phyloP scores from a whole-genome alignment of 1,140 invertebrate species.

The Lepidurus packardi region DNA sequence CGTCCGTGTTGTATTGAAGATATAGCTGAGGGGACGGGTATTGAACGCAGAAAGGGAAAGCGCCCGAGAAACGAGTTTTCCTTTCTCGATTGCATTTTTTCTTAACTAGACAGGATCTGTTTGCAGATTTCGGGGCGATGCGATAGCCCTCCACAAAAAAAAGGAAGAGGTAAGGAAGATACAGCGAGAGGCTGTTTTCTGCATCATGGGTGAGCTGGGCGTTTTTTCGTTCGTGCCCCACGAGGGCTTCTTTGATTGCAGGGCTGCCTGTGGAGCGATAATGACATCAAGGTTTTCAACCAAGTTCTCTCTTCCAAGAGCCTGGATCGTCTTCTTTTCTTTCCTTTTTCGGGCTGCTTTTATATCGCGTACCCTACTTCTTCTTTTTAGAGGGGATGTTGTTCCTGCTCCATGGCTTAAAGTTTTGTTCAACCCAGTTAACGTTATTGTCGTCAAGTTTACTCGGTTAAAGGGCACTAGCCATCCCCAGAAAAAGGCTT shows the following conservation, averaged over 20 bases:
- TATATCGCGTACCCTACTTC: neutral
- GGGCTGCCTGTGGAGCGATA: constrained; percentile 12
- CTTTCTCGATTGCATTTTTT: neutral
- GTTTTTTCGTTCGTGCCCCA: neutral
- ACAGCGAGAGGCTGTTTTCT: neutral
- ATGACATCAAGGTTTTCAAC: constrained; percentile 15
- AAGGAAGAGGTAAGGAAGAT: neutral
- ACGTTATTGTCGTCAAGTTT: neutral
- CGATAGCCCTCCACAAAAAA: neutral
- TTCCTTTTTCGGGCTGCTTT: neutral
- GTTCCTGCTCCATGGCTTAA: neutral
- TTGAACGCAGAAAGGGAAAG: neutral
- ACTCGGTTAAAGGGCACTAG: too few relatives aligned
- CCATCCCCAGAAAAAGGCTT: too few relatives aligned
- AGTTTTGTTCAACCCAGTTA: neutral
- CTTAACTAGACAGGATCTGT: constrained; percentile 1
- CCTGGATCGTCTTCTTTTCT: neutral
- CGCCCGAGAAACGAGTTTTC: neutral
- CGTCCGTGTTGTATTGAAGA: neutral
- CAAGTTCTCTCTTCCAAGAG: neutral
- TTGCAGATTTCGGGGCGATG: neutral
- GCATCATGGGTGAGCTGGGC: constrained; percentile 11
- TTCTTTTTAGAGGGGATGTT: neutral
- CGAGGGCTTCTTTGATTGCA: constrained; percentile 17
- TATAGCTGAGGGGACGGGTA: neutral